Conservation (phyloP, 2,113 vertebrate genomes). For the Oreochromis aureus region DNA sequence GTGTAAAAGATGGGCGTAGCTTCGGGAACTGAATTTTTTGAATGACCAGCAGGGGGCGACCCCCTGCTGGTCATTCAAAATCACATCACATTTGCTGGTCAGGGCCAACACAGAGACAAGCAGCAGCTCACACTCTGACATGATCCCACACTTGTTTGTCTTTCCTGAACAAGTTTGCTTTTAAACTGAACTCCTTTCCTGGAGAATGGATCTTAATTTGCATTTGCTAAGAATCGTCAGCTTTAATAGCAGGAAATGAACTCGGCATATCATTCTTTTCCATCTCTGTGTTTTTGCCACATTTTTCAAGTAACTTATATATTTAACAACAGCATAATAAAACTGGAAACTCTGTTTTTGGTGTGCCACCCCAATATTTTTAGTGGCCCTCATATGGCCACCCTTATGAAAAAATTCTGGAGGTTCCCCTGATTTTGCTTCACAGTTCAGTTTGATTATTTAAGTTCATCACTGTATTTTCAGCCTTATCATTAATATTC, state of each 20-base stretch:
- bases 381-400: not conserved
- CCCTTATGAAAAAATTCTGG: not conserved
- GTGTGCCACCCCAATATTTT: not conserved
- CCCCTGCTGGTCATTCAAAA: not conserved
- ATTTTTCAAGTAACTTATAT: fast-evolving
- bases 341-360: fast-evolving
- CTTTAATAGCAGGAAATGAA: not conserved
- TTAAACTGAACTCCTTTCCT: not conserved
- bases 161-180: not conserved
- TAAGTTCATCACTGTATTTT: not conserved
- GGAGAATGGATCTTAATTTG: not conserved
- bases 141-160: not conserved
- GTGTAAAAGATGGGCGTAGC: not conserved
- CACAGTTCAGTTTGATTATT: not conserved
- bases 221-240: not conserved
- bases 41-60: not conserved
- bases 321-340: not conserved
- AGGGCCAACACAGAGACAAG: not conserved
- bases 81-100: not conserved
- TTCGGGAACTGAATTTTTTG: not conserved
- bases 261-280: not conserved
- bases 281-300: not conserved
- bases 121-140: not conserved
- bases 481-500: not conserved
- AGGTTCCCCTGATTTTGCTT: not conserved